phyloP scores from a whole-genome alignment of 2,888 invertebrate species.

The Ctenicera cuprea region DNA sequence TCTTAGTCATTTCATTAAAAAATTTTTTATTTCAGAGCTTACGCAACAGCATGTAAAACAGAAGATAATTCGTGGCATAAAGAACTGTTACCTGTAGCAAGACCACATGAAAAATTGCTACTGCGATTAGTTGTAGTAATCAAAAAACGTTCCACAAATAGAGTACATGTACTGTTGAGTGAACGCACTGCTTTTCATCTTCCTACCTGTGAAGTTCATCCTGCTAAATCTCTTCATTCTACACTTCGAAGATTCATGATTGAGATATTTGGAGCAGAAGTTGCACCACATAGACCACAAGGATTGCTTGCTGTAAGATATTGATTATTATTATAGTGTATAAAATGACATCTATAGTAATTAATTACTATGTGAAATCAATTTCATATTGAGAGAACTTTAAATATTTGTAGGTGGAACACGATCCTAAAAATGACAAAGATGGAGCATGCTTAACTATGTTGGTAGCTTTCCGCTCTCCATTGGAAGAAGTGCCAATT shows the following conservation, averaged over 20 bases:
- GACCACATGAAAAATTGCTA: conserved; percentile 83
- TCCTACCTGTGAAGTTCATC: conserved; percentile 92
- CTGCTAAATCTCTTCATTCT: conserved; percentile 89
- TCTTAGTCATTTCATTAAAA: too few species aligned
- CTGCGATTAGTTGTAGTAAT: conserved; percentile 87
- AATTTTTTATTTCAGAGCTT: conserved; percentile 48
- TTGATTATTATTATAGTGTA: conserved; percentile 20
- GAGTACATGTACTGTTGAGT: conserved; percentile 88
- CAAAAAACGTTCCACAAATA: conserved; percentile 87
- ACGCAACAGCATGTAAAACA: conserved; percentile 42
- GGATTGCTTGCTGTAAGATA: conserved; percentile 83
- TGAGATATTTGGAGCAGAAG: conserved; percentile 91
- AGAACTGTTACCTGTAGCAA: conserved; percentile 81
- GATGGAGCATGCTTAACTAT: conserved; percentile 91
- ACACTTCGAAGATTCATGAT: conserved; percentile 93
- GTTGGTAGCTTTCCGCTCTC: conserved; percentile 88
- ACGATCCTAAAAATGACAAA: conserved; percentile 74
- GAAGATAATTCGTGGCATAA: conserved; percentile 79
- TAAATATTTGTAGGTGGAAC: conserved; percentile 75
- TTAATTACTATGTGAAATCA: too few species aligned
- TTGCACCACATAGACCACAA: conserved; percentile 88
- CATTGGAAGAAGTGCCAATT: conserved; percentile 90
- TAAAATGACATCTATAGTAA: neutral
- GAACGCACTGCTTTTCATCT: conserved; percentile 90
- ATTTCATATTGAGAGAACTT: neutral